Evolutionary conservation across 2,888 invertebrate genomes (phyloP).

Genomic region (Acanthosepion esculentum): DNA sequence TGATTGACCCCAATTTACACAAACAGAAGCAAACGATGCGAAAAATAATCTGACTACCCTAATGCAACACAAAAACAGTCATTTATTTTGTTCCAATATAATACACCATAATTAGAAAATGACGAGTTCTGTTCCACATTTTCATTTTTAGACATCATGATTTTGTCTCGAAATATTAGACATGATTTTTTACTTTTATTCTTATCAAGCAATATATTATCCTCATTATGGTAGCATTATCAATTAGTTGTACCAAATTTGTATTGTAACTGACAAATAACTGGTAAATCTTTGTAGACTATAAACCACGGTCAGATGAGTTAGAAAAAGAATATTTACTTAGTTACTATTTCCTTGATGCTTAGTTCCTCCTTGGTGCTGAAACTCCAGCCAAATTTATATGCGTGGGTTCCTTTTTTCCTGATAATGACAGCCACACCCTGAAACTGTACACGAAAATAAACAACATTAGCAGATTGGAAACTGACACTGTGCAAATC

Average conservation of each 20-base stretch:
- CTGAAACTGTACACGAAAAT: slow-evolving; percentile 33
- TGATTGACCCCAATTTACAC: no score
- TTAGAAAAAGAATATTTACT: not conserved
- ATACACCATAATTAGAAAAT: no score
- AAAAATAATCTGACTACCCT: no score
- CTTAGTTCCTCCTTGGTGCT: not conserved
- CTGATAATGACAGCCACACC: slow-evolving; percentile 33
- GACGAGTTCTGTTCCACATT: no score
- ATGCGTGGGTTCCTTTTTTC: slow-evolving; percentile 22
- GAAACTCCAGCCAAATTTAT: slow-evolving; percentile 33
- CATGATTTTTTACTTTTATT: no score
- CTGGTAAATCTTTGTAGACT: not conserved
- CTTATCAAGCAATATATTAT: not conserved
- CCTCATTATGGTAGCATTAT: not conserved
- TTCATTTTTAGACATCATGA: no score
- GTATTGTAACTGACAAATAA: not conserved
- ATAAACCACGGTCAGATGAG: slow-evolving; percentile 9
- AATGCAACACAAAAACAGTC: no score
- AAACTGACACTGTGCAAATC: slow-evolving; percentile 33
- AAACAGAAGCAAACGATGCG: no score
- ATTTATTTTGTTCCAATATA: no score
- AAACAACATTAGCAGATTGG: slow-evolving; percentile 33
- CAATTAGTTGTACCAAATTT: not conserved
- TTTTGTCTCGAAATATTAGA: no score
- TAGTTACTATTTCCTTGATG: slow-evolving; percentile 4